These are phyloP conservation scores for Orthosia gracilis DNA, from an alignment of 2,888 invertebrate species.

Conservation along the genomic window DNA sequence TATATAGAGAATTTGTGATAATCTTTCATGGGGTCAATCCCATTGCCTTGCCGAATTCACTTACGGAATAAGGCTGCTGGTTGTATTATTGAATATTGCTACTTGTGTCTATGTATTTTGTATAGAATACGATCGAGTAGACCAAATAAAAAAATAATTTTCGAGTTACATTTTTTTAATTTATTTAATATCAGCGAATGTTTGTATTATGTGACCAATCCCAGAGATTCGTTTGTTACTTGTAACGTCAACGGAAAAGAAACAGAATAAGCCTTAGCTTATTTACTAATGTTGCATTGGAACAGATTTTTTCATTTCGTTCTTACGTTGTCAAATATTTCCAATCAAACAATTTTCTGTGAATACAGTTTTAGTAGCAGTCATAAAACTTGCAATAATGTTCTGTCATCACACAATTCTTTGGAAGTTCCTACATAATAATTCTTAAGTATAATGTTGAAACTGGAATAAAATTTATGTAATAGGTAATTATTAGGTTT, in stretches of 20 bases:
- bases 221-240: not conserved
- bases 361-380: slow-evolving; percentile 11
- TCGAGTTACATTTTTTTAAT: no score
- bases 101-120: not conserved
- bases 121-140: not conserved
- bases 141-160: not conserved
- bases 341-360: slow-evolving; percentile 5
- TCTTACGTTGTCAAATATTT: not conserved
- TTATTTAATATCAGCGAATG: not conserved
- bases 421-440: not conserved
- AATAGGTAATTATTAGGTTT: no score
- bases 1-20: no score
- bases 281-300: no score
- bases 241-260: not conserved
- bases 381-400: slow-evolving; percentile 25
- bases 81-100: no score
- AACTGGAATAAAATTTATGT: not conserved
- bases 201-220: not conserved
- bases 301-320: slow-evolving; percentile 7
- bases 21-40: no score
- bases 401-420: not conserved
- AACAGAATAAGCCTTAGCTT: not conserved
- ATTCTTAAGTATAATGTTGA: slow-evolving; percentile 5
- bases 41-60: no score
- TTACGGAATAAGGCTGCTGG: no score